phyloP scores from a whole-genome alignment of 2,888 invertebrate genomes.

The Shargacucullia verbasci region DNA sequence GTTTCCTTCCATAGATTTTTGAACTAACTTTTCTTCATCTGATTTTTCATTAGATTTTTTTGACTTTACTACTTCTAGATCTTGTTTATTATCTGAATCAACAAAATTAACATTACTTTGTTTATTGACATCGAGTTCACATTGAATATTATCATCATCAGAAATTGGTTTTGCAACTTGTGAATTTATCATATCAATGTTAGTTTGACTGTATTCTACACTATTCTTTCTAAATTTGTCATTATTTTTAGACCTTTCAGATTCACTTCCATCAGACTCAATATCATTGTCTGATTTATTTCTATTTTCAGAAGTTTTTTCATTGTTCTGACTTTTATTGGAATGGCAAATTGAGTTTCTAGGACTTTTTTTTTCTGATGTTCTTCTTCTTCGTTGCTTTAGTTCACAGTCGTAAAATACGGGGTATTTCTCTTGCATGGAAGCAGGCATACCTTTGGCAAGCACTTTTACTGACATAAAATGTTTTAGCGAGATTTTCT shows the following conservation, averaged over 20 bases:
- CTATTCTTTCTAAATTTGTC: conserved; percentile 10
- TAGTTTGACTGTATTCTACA: conserved; percentile 3
- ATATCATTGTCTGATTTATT: not conserved
- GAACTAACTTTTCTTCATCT: conserved; percentile 6
- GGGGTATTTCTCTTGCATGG: conserved; percentile 75
- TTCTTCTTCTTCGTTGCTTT: conserved; percentile 63
- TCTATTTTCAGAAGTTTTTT: not conserved
- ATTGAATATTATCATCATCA: conserved; percentile 1
- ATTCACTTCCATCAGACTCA: conserved; percentile 14
- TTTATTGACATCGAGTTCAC: not conserved
- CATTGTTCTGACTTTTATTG: conserved; percentile 16
- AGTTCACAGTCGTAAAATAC: conserved; percentile 79
- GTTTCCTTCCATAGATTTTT: not conserved
- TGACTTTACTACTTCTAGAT: not conserved
- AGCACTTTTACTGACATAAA: conserved; percentile 77
- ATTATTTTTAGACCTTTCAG: conserved; percentile 3
- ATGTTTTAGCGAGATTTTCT: conserved; percentile 74
- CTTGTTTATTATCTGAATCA: not conserved
- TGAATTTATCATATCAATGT: conserved; percentile 3
- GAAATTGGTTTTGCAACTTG: not conserved
- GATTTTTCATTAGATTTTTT: conserved; percentile 7
- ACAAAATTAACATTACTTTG: not conserved
- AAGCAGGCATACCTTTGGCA: conserved; percentile 65
- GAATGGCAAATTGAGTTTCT: conserved; percentile 11
- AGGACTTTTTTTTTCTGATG: conserved; percentile 14